Evolutionary conservation across 2,797 vertebrate species (phyloP).

Genomic region (Periparus ater): DNA sequence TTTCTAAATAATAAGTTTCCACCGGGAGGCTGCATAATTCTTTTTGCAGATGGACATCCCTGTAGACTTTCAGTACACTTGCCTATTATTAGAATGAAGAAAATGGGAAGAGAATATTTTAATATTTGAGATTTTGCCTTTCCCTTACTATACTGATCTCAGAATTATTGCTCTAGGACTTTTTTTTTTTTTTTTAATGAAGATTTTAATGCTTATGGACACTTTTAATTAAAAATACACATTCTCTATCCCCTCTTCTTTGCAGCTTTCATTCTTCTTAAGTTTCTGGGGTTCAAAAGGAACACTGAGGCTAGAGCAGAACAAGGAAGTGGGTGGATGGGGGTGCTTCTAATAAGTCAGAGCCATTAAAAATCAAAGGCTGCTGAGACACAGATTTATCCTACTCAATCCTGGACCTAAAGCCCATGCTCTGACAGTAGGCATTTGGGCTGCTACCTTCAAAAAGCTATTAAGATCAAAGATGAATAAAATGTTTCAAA

Average conservation of each 20-base stretch:
- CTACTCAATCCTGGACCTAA: constrained; percentile 19
- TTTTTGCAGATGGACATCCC: constrained; percentile 38
- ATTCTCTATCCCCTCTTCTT: constrained; percentile 7
- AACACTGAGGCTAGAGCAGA: background rate
- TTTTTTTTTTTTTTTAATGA: background rate
- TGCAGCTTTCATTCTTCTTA: background rate
- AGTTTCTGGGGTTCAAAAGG: background rate
- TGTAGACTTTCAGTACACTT: constrained; percentile 17
- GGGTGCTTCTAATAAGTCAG: background rate
- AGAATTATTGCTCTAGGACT: constrained; percentile 46
- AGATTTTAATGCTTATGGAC: constrained; percentile 20
- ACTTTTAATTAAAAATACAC: constrained; percentile 50
- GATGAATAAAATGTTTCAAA: constrained; percentile 54
- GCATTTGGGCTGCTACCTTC: background rate
- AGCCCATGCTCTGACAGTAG: background rate
- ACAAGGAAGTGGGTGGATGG: constrained; percentile 14
- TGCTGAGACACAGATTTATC: constrained; percentile 22
- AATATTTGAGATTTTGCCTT: constrained; percentile 28
- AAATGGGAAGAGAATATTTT: background rate
- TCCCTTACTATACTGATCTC: background rate
- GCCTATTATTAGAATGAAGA: constrained; percentile 26
- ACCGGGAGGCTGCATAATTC: constrained; percentile 15
- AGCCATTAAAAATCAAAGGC: constrained; percentile 57
- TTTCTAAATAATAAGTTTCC: constrained; percentile 47
- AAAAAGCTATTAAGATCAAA: constrained; percentile 63